Evolutionary conservation across 1,140 invertebrate species (phyloP).

Genomic region (Neodiprion virginianus): DNA sequence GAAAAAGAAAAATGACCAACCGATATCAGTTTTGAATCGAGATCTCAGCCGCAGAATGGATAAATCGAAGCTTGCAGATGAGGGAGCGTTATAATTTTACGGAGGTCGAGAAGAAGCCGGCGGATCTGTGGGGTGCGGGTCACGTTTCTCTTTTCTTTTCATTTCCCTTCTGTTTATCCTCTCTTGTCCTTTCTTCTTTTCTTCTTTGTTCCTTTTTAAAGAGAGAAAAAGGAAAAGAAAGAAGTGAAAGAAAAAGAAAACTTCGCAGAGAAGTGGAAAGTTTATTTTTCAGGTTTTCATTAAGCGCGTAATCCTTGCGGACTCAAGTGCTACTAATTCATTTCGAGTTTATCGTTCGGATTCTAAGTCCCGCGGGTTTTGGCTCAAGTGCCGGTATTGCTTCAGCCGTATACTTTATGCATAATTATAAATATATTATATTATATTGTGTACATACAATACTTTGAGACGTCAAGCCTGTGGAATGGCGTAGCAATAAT

Average conservation of each 20-base stretch:
- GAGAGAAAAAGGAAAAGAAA: neutral
- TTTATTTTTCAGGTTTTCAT: constrained; percentile 6
- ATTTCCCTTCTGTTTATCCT: too few relatives aligned
- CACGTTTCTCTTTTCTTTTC: too few relatives aligned
- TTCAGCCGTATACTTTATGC: too few relatives aligned
- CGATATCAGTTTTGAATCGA: neutral
- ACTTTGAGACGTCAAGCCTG: too few relatives aligned
- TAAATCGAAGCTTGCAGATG: neutral
- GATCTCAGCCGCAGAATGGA: neutral
- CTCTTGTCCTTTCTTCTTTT: too few relatives aligned
- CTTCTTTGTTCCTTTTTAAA: too few relatives aligned
- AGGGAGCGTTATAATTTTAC: too few relatives aligned
- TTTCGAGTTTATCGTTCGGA: neutral
- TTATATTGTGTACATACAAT: too few relatives aligned
- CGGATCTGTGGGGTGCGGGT: too few relatives aligned
- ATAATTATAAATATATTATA: too few relatives aligned
- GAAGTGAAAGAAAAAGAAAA: neutral
- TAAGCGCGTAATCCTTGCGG: neutral
- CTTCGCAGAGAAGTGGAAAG: neutral
- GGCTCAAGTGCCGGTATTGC: neutral
- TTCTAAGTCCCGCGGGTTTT: neutral
- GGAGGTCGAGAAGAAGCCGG: too few relatives aligned
- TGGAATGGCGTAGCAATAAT: too few relatives aligned
- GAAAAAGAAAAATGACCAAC: neutral
- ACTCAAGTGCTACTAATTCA: neutral